phyloP scores from a whole-genome alignment of 2,113 vertebrate genomes.

The Morone chrysops region DNA sequence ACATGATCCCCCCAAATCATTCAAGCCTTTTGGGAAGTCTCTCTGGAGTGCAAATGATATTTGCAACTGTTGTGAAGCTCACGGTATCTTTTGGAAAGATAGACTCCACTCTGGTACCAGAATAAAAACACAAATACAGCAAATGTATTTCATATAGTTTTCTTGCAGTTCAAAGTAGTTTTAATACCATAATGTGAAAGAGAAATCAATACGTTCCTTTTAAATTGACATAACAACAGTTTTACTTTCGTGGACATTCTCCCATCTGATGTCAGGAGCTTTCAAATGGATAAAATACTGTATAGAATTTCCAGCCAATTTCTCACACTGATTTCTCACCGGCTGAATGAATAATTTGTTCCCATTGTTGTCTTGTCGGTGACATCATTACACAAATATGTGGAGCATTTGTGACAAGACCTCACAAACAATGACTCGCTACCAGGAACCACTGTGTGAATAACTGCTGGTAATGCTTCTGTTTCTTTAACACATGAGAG shows the following conservation, averaged over 20 bases:
- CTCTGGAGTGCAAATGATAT: not conserved
- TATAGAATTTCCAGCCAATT: constrained; percentile 3
- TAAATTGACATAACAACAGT: not conserved
- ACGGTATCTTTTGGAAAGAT: not conserved
- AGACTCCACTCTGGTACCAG: not conserved
- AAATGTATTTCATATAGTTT: not conserved
- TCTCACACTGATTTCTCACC: constrained; percentile 27
- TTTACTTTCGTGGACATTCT: not conserved
- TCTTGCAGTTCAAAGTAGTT: not conserved
- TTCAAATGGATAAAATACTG: not conserved
- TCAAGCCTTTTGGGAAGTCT: constrained; percentile 1
- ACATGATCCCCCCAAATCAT: constrained; percentile 25
- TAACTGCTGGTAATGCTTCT: constrained; percentile 40
- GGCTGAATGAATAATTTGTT: constrained; percentile 30
- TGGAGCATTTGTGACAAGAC: constrained; percentile 49
- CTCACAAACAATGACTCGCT: constrained; percentile 72
- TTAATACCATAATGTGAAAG: not conserved
- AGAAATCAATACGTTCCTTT: not conserved
- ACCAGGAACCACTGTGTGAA: constrained; percentile 60
- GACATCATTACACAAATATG: constrained; percentile 74
- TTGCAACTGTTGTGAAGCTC: not conserved
- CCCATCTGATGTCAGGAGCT: not conserved
- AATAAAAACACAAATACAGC: not conserved
- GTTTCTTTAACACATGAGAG: constrained; percentile 46
- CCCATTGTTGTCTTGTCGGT: constrained; percentile 37